A percentile compares a stretch with the other conserved stretches of the same genome.
Conservation (phyloP, 2,888 invertebrate genomes). For the Micoletzkya japonica region DNA sequence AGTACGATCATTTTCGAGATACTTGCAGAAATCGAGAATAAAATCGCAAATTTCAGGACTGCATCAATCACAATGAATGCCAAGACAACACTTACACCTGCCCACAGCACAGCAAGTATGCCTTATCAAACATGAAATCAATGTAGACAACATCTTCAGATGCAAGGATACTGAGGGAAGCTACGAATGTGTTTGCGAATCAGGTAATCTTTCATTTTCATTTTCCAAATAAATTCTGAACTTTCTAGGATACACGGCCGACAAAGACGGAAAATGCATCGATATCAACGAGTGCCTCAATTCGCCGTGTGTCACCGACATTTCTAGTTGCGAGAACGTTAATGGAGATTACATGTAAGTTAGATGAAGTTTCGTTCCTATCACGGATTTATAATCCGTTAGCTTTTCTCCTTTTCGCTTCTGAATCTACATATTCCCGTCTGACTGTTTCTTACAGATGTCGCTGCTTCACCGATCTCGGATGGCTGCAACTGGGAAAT, state of each 20-base stretch:
- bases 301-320: slow-evolving; percentile 13
- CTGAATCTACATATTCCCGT: neutral
- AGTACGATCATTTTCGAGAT: no score
- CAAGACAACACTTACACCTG: slow-evolving; percentile 20
- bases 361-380: neutral
- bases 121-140: neutral
- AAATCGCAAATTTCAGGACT: slow-evolving; percentile 7
- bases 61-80: slow-evolving; percentile 16
- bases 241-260: neutral
- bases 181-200: slow-evolving; percentile 5
- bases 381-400: neutral
- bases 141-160: neutral
- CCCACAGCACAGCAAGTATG: neutral
- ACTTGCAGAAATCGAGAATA: neutral
- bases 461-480: neutral
- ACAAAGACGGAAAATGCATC: neutral
- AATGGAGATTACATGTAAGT: slow-evolving; percentile 7
- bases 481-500: slow-evolving; percentile 14
- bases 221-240: neutral
- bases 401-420: neutral
- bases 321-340: neutral
- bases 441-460: slow-evolving; percentile 8
- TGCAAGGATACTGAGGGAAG: slow-evolving; percentile 2
- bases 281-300: slow-evolving; percentile 86
- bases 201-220: neutral